Evolutionary conservation across 2,797 vertebrate species (phyloP), one percentile per base, ranked within the genome.

Genomic region (Enteromius afrohamiltoni): DNA sequence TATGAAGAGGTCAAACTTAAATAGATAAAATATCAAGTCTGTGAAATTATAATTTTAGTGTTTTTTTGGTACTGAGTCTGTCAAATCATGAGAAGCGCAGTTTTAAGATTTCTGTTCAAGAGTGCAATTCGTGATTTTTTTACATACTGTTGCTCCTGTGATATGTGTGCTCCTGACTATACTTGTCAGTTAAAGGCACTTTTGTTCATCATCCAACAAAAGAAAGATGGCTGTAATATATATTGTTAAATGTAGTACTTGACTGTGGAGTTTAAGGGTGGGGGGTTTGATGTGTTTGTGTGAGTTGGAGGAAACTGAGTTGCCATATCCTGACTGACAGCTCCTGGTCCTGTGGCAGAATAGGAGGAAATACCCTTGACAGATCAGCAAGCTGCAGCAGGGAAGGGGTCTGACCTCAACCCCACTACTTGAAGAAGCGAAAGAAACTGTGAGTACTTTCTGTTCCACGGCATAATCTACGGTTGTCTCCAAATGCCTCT

Each of bases 341-440:
- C 86, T 89, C 87, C 67, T 79, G 81, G 45, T 86, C 84, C 80
- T 90, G 91, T n/a, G 91, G 92, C 93, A 87, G 79, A 75, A 87
- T 89, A 85, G 86, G 82, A 94, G 94, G 95, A 96, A 95, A 91
- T 89, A 58, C 80, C 42, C 77, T 82, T 93, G 94, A 94, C 94
- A 95, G 92, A 95, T 95, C 94, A 93, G 91, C 82, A 82, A 89
- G 26, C 77, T 89, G 91, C 94, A 95, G 94, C 87, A 86, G 90
- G 86, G 87, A 80, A 84, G 80, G 88, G 86, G 89, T 87, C 79
- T 68, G 16, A 83, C 80, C 86, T 85, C 85, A 84, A 85, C 65
- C 11, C 19, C 34, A 62, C 64, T 62, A 45, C 37, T 70, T 77
- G 79, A 81, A 69, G 87, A 65, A 84, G 80, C 80, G 81, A 42